Evolutionary conservation across 2,888 invertebrate species (phyloP).

Genomic region (Hydroisotoma schaefferi): DNA sequence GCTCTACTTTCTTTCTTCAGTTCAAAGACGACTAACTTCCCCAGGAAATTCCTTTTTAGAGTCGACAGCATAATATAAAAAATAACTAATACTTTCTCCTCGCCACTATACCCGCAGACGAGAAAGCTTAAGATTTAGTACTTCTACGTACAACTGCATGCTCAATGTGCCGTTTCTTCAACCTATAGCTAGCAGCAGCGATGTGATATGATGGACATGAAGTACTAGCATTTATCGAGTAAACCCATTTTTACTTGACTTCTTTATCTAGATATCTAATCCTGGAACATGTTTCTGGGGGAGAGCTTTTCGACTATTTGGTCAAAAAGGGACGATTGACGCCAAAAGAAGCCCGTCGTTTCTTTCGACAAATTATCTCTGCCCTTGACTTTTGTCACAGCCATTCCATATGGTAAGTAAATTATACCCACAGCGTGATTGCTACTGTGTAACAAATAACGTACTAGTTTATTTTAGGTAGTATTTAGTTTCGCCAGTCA

Average conservation of each 20-base stretch:
- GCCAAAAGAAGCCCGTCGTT: conserved; percentile 92
- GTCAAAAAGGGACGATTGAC: conserved; percentile 97
- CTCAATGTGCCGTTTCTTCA: too few relatives aligned
- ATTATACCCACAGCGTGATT: not conserved
- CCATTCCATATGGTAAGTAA: conserved; percentile 93
- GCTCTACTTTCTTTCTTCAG: conserved; percentile 1
- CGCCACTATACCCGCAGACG: not conserved
- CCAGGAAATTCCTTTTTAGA: not conserved
- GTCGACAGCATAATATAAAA: not conserved
- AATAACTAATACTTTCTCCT: not conserved
- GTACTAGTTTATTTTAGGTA: too few relatives aligned
- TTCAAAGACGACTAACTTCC: not conserved
- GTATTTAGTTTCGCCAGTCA: too few relatives aligned
- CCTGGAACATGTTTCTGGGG: conserved; percentile 97
- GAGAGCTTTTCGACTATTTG: conserved; percentile 97
- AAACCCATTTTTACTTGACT: not conserved
- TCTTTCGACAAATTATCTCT: conserved; percentile 98
- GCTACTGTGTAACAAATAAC: too few relatives aligned
- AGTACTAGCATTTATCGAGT: not conserved
- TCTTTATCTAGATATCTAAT: conserved; percentile 75
- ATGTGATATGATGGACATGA: too few relatives aligned
- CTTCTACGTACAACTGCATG: too few relatives aligned
- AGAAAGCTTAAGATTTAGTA: not conserved
- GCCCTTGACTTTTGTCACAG: conserved; percentile 99
- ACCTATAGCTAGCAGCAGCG: not conserved